A percentile compares a stretch with the other conserved stretches of the same genome.
Conservation (phyloP, 2,888 invertebrate species). For the Prenolepis imparis region DNA sequence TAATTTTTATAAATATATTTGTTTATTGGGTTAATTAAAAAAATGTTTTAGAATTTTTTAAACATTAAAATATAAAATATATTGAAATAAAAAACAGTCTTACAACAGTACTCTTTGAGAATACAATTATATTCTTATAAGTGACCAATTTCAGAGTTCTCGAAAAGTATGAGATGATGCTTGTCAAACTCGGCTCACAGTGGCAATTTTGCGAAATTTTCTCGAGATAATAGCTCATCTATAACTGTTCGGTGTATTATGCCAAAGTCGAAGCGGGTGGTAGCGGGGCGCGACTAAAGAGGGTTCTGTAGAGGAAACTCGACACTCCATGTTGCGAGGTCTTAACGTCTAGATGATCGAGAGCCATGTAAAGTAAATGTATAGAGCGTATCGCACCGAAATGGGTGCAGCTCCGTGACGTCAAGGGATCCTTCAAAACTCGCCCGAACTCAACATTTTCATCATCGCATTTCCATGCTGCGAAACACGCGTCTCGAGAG, state of each 20-base stretch:
- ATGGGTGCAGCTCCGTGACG: slow-evolving; percentile 66
- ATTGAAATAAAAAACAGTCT: background rate
- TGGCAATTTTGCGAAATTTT: slow-evolving; percentile 50
- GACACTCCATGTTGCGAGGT: slow-evolving; percentile 44
- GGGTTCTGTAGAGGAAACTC: slow-evolving; percentile 28
- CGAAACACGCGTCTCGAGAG: slow-evolving; percentile 48
- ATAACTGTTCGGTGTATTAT: slow-evolving; percentile 47
- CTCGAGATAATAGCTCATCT: slow-evolving; percentile 53
- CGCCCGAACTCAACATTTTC: slow-evolving; percentile 47
- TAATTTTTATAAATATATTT: background rate
- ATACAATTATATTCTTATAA: slow-evolving; percentile 2
- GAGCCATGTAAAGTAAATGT: slow-evolving; percentile 64
- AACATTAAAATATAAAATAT: background rate
- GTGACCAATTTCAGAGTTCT: background rate
- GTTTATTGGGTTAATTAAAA: slow-evolving; percentile 3
- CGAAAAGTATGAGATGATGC: slow-evolving; percentile 4
- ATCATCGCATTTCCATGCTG: slow-evolving; percentile 44
- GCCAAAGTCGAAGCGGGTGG: slow-evolving; percentile 32
- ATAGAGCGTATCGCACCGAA: slow-evolving; percentile 62
- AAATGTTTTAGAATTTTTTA: background rate
- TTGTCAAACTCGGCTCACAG: slow-evolving; percentile 7
- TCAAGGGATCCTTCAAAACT: slow-evolving; percentile 54
- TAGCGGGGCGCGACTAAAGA: slow-evolving; percentile 33
- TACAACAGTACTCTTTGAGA: slow-evolving; percentile 5
- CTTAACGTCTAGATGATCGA: slow-evolving; percentile 66